Base-by-base conservation (phyloP, 2,113 vertebrate species). In the Ameiurus melas region DNA sequence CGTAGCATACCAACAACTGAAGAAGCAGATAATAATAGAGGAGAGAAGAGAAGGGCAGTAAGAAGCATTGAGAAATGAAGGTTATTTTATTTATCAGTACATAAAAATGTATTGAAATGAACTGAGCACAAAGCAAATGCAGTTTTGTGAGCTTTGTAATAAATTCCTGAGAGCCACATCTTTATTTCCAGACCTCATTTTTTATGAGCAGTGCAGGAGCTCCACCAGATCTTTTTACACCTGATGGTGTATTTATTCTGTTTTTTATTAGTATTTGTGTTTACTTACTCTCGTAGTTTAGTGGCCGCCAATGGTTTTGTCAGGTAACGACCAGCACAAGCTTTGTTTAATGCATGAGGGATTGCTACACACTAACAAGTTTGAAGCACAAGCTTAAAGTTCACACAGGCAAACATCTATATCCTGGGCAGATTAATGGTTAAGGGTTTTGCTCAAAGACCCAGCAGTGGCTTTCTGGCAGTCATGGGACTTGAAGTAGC, bases 191-290 rank as follows among this genome's bases (percentile, higher is more conserved):
- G 57, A 58, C 79, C n/a, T 81, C 79, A 58, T 12, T 57, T 80
- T 30, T 57, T 53, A 47, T 1, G 20, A 73, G n/a, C 27, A 33
- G 19, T 75, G 2, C 53, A 81, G 22, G 33, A 82, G 19, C 53
- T 81, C 53, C 79, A 33, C n/a, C 27, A 58, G 79, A 81, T 4
- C 17, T 57, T 81, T 82, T 82, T 22, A 58, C 79, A 58, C 55
- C 55, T 20, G 79, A 82, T 30, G 13, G 75, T 78, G 53, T 43
- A 43, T 43, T 43, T 43, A 43, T 43, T 43, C 3, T 43, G 43
- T 43, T 43, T 43, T 43, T 3, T 43, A 43, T 43, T 43, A 43
- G 33, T 39, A 73, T 77, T 47, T 43, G 1, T 77, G 73, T 47
- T 77, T 43, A 33, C 22, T 47, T 13, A 47, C 39, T 77, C 20